Evolutionary conservation across 2,797 vertebrate genomes (phyloP).

Genomic region (Mergus octosetaceus): DNA sequence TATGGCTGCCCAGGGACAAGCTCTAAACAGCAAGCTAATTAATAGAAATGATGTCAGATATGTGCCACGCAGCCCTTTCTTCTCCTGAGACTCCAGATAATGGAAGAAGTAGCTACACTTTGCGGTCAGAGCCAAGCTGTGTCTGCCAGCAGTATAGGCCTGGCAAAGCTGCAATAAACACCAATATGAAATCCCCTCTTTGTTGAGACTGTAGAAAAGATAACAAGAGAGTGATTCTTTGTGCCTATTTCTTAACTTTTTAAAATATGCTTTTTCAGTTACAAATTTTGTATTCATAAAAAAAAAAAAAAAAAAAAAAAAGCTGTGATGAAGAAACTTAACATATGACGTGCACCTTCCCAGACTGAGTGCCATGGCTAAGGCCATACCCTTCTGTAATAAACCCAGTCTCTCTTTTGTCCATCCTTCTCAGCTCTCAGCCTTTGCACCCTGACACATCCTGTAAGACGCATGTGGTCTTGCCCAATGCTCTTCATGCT

Average conservation of each 20-base stretch:
- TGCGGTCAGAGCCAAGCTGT: not conserved
- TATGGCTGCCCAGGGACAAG: not conserved
- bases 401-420: not conserved
- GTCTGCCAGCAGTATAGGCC: rapidly evolving
- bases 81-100: not conserved
- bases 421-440: not conserved
- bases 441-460: not conserved
- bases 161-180: not conserved
- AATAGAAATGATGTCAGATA: not conserved
- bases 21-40: not conserved
- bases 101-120: not conserved
- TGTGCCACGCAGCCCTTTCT: not conserved
- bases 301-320: no score
- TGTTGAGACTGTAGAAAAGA: not conserved
- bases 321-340: not conserved
- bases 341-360: not conserved
- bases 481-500: not conserved
- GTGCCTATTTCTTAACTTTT: not conserved
- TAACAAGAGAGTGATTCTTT: not conserved
- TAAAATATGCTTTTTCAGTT: not conserved
- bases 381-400: not conserved
- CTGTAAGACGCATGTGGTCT: not conserved
- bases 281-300: not conserved
- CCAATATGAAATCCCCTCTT: not conserved
- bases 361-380: not conserved